These are phyloP conservation scores for Pseudopleuronectes americanus DNA, from an alignment of 2,797 vertebrate species.

Conservation along the genomic window DNA sequence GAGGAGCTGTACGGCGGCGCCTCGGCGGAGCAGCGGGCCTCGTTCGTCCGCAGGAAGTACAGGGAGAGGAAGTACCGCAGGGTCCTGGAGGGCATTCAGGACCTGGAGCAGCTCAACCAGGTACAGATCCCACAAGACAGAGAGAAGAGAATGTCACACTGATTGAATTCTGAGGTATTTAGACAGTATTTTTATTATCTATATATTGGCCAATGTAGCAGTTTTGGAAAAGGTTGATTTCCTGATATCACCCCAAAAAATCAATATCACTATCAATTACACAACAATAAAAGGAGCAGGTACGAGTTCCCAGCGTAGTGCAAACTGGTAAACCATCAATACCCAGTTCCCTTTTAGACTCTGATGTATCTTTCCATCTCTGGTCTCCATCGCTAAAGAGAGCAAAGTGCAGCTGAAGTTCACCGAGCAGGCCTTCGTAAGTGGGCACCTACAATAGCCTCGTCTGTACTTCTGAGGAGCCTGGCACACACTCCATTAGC, in stretches of 20 bases:
- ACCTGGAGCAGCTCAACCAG: conserved; percentile 91
- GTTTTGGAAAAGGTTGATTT: too few species aligned
- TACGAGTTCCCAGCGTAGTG: too few species aligned
- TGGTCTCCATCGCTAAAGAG: background rate
- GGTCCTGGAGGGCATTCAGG: conserved; percentile 79
- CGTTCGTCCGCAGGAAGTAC: conserved; percentile 93
- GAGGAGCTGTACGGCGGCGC: conserved; percentile 87
- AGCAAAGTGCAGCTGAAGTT: conserved; percentile 9
- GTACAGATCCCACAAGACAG: conserved; percentile 66
- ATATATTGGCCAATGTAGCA: too few species aligned
- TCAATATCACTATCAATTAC: too few species aligned
- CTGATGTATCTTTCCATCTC: background rate
- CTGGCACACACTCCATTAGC: conserved; percentile 22
- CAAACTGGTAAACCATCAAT: background rate
- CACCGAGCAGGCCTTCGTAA: background rate
- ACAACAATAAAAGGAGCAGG: too few species aligned
- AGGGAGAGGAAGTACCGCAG: conserved; percentile 91
- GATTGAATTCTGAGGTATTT: too few species aligned
- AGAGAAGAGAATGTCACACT: background rate
- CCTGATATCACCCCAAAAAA: too few species aligned
- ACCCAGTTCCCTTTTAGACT: background rate
- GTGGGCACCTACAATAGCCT: background rate
- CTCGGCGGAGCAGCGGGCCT: conserved; percentile 86
- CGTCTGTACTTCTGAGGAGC: conserved; percentile 19
- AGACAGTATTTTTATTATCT: too few species aligned